Conservation (phyloP, 2,797 vertebrate genomes). For the Somateria mollissima region DNA sequence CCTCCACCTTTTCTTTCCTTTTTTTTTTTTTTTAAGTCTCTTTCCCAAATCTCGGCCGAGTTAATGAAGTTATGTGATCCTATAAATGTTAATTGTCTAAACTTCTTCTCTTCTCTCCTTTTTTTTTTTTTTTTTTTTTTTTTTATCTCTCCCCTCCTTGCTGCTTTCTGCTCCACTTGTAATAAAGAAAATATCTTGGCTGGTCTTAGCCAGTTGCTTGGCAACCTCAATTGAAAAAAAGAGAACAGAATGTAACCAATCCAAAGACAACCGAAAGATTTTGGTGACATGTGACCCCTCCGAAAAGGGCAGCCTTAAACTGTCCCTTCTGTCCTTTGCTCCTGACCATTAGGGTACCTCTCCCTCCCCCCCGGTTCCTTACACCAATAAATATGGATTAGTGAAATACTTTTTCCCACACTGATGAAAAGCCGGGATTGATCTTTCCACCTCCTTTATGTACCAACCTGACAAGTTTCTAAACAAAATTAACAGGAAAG, state of each 20-base stretch:
- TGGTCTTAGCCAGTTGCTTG: conserved; percentile 81
- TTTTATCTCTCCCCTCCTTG: conserved; percentile 55
- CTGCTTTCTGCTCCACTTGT: conserved; percentile 80
- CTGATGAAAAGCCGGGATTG: conserved; percentile 80
- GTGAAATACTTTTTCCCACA: conserved; percentile 82
- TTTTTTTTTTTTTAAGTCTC: not conserved
- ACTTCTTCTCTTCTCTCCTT: not conserved
- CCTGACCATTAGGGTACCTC: conserved; percentile 59
- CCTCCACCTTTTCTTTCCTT: too few species aligned
- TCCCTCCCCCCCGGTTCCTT: conserved; percentile 55
- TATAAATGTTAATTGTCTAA: conserved; percentile 72
- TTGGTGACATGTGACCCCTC: conserved; percentile 81
- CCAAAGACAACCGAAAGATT: conserved; percentile 83
- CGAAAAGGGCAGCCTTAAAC: conserved; percentile 76
- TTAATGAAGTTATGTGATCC: conserved; percentile 74
- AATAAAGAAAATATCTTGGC: conserved; percentile 86
- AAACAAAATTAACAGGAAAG: conserved; percentile 72
- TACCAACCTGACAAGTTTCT: conserved; percentile 78
- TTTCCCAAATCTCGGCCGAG: not conserved
- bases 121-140: not conserved
- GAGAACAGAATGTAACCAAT: conserved; percentile 83
- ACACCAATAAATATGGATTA: conserved; percentile 86
- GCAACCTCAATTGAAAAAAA: conserved; percentile 81
- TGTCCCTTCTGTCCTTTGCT: conserved; percentile 72
- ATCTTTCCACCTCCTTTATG: conserved; percentile 83